These are phyloP conservation scores for Tiliacea citrago DNA, from an alignment of 2,888 invertebrate genomes.

Conservation along the genomic window DNA sequence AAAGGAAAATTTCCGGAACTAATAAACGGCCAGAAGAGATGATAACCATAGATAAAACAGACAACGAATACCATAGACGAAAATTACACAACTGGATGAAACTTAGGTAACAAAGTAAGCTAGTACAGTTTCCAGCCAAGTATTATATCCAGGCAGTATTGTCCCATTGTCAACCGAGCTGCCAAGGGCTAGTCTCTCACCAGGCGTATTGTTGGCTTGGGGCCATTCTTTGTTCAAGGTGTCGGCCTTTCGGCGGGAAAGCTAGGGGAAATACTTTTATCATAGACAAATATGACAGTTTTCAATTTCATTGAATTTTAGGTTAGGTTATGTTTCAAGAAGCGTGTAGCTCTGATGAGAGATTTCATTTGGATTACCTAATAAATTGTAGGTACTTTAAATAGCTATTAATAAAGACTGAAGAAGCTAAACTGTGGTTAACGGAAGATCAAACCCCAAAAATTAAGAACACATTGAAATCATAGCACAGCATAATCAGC, in stretches of 20 bases:
- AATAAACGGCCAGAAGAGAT: not conserved
- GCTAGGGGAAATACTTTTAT: not conserved
- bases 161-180: conserved; percentile 41
- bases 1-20: not conserved
- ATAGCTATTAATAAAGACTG: too few species aligned
- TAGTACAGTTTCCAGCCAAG: conserved; percentile 5
- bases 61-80: not conserved
- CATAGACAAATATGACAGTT: not conserved
- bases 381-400: too few species aligned
- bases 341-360: too few species aligned
- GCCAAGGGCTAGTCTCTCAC: conserved; percentile 38
- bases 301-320: not conserved
- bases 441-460: too few species aligned
- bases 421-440: too few species aligned
- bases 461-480: too few species aligned
- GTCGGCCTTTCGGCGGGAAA: conserved; percentile 19
- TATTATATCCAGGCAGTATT: conserved; percentile 38
- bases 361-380: too few species aligned
- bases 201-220: conserved; percentile 40
- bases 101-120: conserved; percentile 1
- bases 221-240: conserved; percentile 47
- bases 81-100: not conserved
- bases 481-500: too few species aligned
- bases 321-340: too few species aligned
- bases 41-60: not conserved